Base-by-base conservation (phyloP, 1,140 invertebrate species). In the Euwallacea fornicatus region DNA sequence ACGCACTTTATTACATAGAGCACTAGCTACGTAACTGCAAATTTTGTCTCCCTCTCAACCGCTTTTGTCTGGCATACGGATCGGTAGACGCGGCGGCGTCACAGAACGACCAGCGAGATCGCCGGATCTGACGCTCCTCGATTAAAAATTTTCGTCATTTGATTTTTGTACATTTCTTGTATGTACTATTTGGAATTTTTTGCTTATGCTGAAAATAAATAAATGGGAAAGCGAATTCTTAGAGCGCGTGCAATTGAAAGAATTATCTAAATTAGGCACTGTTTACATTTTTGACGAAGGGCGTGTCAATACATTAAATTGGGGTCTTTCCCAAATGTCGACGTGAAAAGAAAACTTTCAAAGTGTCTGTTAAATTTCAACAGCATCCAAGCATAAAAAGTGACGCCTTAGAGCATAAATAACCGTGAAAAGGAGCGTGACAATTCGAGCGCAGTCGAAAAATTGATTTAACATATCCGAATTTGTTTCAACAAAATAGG, bases 401-500 rank as follows among this genome's bases (percentile, higher is more conserved):
- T 68, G 66, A 68, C 54, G 56, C 47, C 60, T 62, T 69, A 54
- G 11, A 50, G 7, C 58, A 55, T 62, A 69, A 69, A 62, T 63
- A 62, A 62, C 21, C 67, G 58, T 62, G 47, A 69, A 69, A 62
- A 43, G 59, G 60, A 69, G 67, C 67, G 67, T 47, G 67, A 42
- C 42, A 69, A 69, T 62, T 69, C 67, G 33, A 61, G 67, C 67
- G 47, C 47, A 62, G 59, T 50, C 62, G 60, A 54, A 69, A 69
- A 69, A 69, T 69, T 69, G 67, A 69, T 69, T 69, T 69, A 69
- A 69, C 67, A 69, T 69, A 69, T 69, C 47, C 60, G 67, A 69
- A 62, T 69, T 54, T 56, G 50, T 62, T 62, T 59, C 50, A 54
- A 55, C 21, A 55, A 69, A 62, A 55, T 58, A 69, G n/a, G 43